phyloP scores from a whole-genome alignment of 2,888 invertebrate genomes.

The Philaethria dido region DNA sequence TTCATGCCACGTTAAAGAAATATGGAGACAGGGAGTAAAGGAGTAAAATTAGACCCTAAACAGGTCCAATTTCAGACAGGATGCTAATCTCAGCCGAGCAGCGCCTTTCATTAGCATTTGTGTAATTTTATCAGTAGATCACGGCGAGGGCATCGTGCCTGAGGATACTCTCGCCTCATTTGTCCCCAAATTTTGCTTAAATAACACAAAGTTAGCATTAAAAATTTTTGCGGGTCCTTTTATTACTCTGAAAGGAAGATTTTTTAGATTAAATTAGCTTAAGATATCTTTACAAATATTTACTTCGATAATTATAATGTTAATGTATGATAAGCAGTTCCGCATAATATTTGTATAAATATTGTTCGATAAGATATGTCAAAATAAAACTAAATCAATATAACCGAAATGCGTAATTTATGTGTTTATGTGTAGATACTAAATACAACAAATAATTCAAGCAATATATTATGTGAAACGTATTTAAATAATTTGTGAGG shows the following conservation, averaged over 20 bases:
- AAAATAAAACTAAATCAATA: not conserved
- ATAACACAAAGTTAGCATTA: slow-evolving; percentile 36
- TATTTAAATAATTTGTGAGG: slow-evolving; percentile 14
- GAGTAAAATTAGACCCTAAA: slow-evolving; percentile 50
- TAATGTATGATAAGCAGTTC: not conserved
- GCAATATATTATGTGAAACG: not conserved
- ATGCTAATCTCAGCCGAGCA: slow-evolving; percentile 69
- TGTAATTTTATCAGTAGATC: slow-evolving; percentile 73
- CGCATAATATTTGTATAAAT: not conserved
- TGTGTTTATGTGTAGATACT: not conserved
- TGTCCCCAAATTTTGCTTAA: slow-evolving; percentile 51
- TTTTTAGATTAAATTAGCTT: not conserved
- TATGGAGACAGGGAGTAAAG: slow-evolving; percentile 28
- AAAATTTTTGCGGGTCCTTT: slow-evolving; percentile 33
- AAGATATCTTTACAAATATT: slow-evolving; percentile 4
- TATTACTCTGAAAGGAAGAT: slow-evolving; percentile 18
- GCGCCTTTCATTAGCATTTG: slow-evolving; percentile 77
- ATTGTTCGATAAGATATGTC: not conserved
- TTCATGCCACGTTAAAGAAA: slow-evolving; percentile 34
- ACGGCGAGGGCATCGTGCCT: slow-evolving; percentile 42
- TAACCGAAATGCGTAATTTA: not conserved
- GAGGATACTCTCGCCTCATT: slow-evolving; percentile 58
- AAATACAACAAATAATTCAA: not conserved
- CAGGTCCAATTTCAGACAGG: slow-evolving; percentile 67
- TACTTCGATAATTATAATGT: not conserved